Evolutionary conservation across 1,140 invertebrate genomes (phyloP).

Genomic region (Pollicipes pollicipes): DNA sequence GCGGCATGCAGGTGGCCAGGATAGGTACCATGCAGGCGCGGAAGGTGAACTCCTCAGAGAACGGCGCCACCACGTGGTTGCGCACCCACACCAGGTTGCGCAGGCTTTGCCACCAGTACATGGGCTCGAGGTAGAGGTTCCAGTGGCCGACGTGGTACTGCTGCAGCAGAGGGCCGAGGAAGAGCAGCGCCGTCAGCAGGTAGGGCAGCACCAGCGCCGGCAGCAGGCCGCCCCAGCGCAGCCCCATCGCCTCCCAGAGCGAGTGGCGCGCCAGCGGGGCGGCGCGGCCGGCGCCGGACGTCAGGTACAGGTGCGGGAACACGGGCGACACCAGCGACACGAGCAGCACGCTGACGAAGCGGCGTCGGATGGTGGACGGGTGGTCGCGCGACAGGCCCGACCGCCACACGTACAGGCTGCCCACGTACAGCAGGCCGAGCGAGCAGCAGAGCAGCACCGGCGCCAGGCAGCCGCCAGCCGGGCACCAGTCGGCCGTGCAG

Average conservation of each 20-base stretch:
- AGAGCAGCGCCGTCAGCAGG: conserved; percentile 61
- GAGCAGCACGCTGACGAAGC: conserved; percentile 66
- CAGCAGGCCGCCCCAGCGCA: conserved; percentile 50
- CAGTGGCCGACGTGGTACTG: conserved; percentile 31
- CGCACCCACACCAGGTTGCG: conserved; percentile 66
- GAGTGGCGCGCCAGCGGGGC: conserved; percentile 10
- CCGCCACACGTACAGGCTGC: conserved; percentile 17
- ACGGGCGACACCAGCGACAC: conserved; percentile 59
- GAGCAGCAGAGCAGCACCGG: conserved; percentile 11
- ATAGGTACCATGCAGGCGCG: conserved; percentile 84
- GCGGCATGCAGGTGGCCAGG: conserved; percentile 61
- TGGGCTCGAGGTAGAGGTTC: conserved; percentile 33
- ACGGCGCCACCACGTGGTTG: conserved; percentile 73
- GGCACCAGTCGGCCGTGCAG: not conserved
- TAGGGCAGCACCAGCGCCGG: conserved; percentile 55
- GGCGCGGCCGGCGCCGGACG: conserved; percentile 19
- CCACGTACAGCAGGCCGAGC: conserved; percentile 15
- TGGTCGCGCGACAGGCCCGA: conserved; percentile 49
- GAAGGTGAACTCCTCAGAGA: conserved; percentile 89
- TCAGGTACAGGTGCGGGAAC: conserved; percentile 29
- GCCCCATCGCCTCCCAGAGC: conserved; percentile 52
- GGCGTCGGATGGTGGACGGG: conserved; percentile 65
- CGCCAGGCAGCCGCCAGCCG: not conserved
- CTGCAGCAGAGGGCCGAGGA: conserved; percentile 59
- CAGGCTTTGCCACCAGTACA: conserved; percentile 50